Evolutionary conservation across 2,113 vertebrate genomes (phyloP).

Genomic region (Antennarius striatus): DNA sequence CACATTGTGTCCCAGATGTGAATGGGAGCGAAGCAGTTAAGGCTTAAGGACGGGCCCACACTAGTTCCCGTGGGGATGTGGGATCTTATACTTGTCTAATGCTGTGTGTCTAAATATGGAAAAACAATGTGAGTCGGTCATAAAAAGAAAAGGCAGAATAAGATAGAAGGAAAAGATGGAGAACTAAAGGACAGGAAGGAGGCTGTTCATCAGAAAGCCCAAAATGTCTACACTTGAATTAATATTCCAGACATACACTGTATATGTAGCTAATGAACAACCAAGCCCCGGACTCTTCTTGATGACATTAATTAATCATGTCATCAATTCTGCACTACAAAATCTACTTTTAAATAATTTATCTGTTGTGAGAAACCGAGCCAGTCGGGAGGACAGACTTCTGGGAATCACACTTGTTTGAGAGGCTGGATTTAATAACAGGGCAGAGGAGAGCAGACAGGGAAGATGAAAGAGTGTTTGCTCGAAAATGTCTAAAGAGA

Average conservation of each 20-base stretch:
- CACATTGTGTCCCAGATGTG: constrained; percentile 51
- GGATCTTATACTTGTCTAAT: constrained; percentile 9
- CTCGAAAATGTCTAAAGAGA: constrained; percentile 28
- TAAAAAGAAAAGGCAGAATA: constrained; percentile 1
- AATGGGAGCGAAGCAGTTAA: constrained; percentile 26
- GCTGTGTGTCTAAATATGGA: constrained; percentile 3
- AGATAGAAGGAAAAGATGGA: background rate
- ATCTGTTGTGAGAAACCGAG: constrained; percentile 54
- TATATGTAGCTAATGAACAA: background rate
- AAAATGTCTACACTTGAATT: background rate
- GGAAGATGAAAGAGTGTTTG: constrained; percentile 62
- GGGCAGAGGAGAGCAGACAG: constrained; percentile 33
- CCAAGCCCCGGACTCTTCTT: constrained; percentile 6
- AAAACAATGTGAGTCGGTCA: constrained; percentile 8
- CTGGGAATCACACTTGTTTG: constrained; percentile 45
- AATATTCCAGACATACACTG: constrained; percentile 26
- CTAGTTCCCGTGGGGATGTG: constrained; percentile 34
- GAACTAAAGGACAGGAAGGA: background rate
- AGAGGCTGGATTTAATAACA: constrained; percentile 55
- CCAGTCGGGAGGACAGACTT: constrained; percentile 39
- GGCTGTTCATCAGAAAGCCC: no score
- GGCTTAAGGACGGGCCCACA: constrained; percentile 10
- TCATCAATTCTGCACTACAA: constrained; percentile 57
- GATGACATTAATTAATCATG: constrained; percentile 64
- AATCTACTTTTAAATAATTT: constrained; percentile 66